Conservation (phyloP, 2,888 invertebrate genomes). For the Rhorus exstirpatorius region DNA sequence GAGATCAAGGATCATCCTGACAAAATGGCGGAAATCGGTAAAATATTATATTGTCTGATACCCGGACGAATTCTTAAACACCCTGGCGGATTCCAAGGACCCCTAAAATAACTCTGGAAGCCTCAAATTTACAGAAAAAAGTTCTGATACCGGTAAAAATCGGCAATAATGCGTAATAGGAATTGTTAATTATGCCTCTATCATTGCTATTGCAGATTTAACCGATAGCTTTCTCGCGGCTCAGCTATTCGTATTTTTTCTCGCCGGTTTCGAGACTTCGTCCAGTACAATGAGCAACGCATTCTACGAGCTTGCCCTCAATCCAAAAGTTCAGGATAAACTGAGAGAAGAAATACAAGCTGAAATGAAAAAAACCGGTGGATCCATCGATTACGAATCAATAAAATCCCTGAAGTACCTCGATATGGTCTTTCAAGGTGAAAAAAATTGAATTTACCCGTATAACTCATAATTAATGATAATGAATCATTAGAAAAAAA, state of each 20-base stretch:
- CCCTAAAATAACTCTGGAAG: no score
- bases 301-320: conserved; percentile 84
- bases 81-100: no score
- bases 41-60: neutral
- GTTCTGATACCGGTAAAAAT: neutral
- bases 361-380: conserved; percentile 78
- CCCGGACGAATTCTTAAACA: no score
- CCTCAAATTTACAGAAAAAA: no score
- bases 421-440: conserved; percentile 83
- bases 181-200: no score
- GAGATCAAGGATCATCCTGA: conserved; percentile 79
- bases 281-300: conserved; percentile 85
- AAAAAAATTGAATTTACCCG: neutral
- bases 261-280: conserved; percentile 87
- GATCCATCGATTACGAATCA: conserved; percentile 83
- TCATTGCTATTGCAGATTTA: conserved; percentile 80
- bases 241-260: conserved; percentile 85
- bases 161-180: neutral
- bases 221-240: conserved; percentile 83
- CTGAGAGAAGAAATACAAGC: conserved; percentile 83
- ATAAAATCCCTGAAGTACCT: conserved; percentile 85
- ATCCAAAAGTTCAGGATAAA: conserved; percentile 84
- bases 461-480: neutral
- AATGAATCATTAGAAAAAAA: neutral
- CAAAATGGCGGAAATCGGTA: conserved; percentile 75